Percentiles rank a stretch among this genome's conserved stretches.
Evolutionary conservation across 1,140 invertebrate species (phyloP).

Genomic region (Drosophila rhopaloa): DNA sequence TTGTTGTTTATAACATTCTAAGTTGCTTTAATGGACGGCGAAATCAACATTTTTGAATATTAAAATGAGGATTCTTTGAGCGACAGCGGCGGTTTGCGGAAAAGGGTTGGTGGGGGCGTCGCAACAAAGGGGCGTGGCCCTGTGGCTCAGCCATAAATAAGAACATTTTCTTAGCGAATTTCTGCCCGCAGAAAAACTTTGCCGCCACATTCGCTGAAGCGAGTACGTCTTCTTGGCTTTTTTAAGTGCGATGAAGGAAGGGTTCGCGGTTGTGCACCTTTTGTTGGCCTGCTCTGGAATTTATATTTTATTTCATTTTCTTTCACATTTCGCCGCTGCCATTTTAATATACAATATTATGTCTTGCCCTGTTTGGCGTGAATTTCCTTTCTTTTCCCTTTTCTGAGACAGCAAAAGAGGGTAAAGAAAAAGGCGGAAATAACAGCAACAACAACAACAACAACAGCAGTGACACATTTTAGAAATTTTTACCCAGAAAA

Average conservation of each 20-base stretch:
- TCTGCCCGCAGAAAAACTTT: constrained; percentile 40
- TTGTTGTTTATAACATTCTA: constrained; percentile 25
- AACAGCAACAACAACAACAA: constrained; percentile 1
- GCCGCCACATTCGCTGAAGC: constrained; percentile 40
- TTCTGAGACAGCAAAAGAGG: not conserved
- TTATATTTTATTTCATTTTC: constrained; percentile 54
- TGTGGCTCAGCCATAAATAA: constrained; percentile 59
- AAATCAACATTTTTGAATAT: constrained; percentile 70
- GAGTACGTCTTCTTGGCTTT: constrained; percentile 12
- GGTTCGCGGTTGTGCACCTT: constrained; percentile 48
- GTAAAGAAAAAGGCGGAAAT: not conserved
- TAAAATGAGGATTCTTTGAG: constrained; percentile 57
- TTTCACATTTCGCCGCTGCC: constrained; percentile 41
- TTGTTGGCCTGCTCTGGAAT: constrained; percentile 50
- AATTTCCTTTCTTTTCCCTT: constrained; percentile 21
- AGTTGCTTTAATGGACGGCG: constrained; percentile 61
- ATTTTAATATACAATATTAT: constrained; percentile 57
- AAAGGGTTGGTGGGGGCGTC: constrained; percentile 2
- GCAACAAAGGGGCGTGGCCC: constrained; percentile 6
- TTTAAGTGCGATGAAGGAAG: not conserved
- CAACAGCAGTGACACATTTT: constrained; percentile 29
- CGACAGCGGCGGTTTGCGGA: not conserved
- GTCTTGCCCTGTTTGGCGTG: constrained; percentile 23
- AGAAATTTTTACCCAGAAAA: constrained; percentile 57
- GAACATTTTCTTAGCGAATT: constrained; percentile 58